Base-by-base conservation (phyloP, 35 echinoderm and acorn worm genomes). In the Hemicentrotus pulcherrimus region DNA sequence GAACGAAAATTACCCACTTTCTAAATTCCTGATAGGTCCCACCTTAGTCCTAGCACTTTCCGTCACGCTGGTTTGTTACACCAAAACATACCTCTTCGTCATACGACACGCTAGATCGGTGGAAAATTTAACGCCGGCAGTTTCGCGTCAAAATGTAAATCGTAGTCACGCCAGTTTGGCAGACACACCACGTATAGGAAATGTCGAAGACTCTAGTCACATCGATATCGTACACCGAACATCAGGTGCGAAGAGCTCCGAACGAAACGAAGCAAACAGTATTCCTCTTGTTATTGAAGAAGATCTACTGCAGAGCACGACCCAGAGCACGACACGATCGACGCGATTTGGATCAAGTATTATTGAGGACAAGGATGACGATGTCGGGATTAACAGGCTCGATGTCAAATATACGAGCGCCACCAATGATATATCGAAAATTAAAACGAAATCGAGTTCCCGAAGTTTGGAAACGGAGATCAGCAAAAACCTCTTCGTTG, bases 401-500 rank as follows among this genome's bases (percentile, higher is more conserved):
- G 61, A 70, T 24, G 24, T 70, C 61, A 18, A 70, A 70, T 2
- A 0, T 70, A 70, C 2, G 5, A 5, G 16, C 61, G 16, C 24
- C 61, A 28, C 24, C 61, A 70, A 28, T 70, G 61, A 19, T 19
- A 70, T 6, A 70, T 70, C 18, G 18, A 70, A 14, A 28, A 70
- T 70, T 11, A 70, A 70, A 70, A 16, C 61, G 18, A 70, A 70
- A 70, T 32, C 87, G 32, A 89, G 87, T 89, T 35, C 32, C 22
- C 32, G 32, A 89, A 52, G 31, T 24, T 16, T 91, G 96, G 48
- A 96, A 46, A 61, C 91, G 16, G 95, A 94, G 32, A 94, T 98
- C 50, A 98, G 96, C 2, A 98, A 98, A 48, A 97, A 98, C 46
- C 91, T 98, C 32, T 97, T 98, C 91, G 94, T 96, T 46, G 97